Conservation (phyloP, 2,797 vertebrate species). For the Rhodeus uyekii region DNA sequence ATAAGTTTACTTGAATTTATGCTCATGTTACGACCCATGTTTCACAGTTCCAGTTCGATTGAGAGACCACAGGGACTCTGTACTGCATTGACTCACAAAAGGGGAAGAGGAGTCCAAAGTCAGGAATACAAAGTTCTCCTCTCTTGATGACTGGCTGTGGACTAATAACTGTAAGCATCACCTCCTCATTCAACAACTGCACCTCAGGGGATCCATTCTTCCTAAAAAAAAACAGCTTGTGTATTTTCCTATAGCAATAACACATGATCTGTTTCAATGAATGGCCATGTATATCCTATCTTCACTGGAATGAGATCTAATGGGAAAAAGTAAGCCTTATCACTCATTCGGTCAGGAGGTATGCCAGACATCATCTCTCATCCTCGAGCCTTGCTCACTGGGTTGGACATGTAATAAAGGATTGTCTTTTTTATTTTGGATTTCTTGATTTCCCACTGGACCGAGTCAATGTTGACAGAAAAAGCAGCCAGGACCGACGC, state of each 20-base stretch:
- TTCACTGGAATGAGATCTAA: constrained; percentile 42
- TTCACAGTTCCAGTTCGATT: constrained; percentile 9
- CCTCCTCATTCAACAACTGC: constrained; percentile 28
- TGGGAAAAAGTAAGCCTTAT: constrained; percentile 42
- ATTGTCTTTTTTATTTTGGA: constrained; percentile 43
- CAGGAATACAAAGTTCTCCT: constrained; percentile 40
- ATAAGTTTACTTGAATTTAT: not conserved
- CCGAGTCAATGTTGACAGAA: constrained; percentile 30
- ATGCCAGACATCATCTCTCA: constrained; percentile 19
- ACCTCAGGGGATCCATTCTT: constrained; percentile 42
- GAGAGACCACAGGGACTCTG: constrained; percentile 21
- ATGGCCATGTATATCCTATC: constrained; percentile 5
- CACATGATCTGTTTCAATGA: constrained; percentile 36
- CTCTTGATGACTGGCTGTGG: constrained; percentile 29
- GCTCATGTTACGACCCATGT: not conserved
- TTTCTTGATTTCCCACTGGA: constrained; percentile 31
- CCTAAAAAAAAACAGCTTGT: constrained; percentile 13
- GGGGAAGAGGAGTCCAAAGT: constrained; percentile 44
- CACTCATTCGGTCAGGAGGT: constrained; percentile 33
- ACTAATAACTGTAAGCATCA: constrained; percentile 38
- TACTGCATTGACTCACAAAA: constrained; percentile 34
- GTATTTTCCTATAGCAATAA: constrained; percentile 45
- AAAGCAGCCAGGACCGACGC: constrained; percentile 33
- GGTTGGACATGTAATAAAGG: constrained; percentile 44
- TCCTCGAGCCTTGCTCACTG: constrained; percentile 18